A percentile compares a stretch with the other conserved stretches of the same genome.
Evolutionary conservation across 1,140 invertebrate genomes (phyloP).

Genomic region (Drosophila trapezifrons): DNA sequence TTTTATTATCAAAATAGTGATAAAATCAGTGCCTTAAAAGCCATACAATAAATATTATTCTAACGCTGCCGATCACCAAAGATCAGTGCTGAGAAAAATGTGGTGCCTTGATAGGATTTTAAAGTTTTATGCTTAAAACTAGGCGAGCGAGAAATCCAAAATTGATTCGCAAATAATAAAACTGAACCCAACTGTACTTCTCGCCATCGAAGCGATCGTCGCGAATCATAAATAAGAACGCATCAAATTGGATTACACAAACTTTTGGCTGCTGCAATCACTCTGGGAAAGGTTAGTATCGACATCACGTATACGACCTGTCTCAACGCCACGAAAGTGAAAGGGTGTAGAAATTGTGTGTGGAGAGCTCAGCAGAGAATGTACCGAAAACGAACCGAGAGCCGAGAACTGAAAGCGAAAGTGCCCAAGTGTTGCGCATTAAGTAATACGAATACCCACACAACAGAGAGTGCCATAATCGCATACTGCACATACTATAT

Average conservation of each 20-base stretch:
- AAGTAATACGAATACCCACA: conserved; percentile 41
- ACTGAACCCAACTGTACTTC: conserved; percentile 61
- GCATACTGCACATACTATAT: conserved; percentile 38
- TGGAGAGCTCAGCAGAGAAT: conserved; percentile 18
- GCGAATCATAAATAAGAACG: conserved; percentile 24
- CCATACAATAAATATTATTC: conserved; percentile 27
- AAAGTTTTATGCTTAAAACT: conserved; percentile 59
- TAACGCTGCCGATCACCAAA: conserved; percentile 8
- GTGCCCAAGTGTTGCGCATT: conserved; percentile 57
- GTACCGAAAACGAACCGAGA: conserved; percentile 27
- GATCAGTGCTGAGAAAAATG: conserved; percentile 61
- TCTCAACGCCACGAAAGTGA: conserved; percentile 44
- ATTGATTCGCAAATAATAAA: conserved; percentile 1
- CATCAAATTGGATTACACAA: conserved; percentile 79
- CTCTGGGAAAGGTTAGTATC: conserved; percentile 78
- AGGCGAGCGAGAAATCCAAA: conserved; percentile 25
- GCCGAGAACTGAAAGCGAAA: conserved; percentile 68
- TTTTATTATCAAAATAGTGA: conserved; percentile 45
- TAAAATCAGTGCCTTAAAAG: conserved; percentile 68
- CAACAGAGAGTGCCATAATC: conserved; percentile 23
- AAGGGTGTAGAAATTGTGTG: conserved; percentile 24
- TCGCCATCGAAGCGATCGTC: conserved; percentile 2
- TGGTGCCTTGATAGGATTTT: conserved; percentile 65
- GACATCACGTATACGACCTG: conserved; percentile 64
- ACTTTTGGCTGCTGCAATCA: conserved; percentile 72